Percentiles rank a stretch among this genome's conserved stretches.
These are phyloP conservation scores for Pelmatolapia mariae DNA, from an alignment of 2,113 vertebrate species.

Conservation along the genomic window DNA sequence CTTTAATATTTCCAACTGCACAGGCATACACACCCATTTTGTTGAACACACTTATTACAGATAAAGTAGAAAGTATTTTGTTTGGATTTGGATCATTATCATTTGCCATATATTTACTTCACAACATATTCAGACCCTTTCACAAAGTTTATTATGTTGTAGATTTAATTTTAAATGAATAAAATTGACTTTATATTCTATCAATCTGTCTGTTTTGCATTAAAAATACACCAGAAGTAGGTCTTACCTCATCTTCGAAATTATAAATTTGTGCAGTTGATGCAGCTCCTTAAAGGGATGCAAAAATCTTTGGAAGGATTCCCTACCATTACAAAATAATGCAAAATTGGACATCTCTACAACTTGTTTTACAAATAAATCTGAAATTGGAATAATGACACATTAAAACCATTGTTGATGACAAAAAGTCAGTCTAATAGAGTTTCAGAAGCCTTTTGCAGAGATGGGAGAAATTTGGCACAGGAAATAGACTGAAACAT, in stretches of 20 bases:
- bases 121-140: neutral
- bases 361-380: neutral
- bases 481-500: neutral
- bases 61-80: neutral
- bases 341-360: neutral
- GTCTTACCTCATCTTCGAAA: neutral
- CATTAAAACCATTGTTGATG: neutral
- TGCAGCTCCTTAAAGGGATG: neutral
- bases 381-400: neutral
- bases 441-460: neutral
- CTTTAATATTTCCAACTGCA: slow-evolving; percentile 31
- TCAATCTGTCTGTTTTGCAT: neutral
- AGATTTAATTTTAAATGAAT: neutral
- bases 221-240: neutral
- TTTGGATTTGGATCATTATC: neutral
- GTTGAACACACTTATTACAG: neutral
- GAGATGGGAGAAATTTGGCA: neutral
- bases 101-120: neutral
- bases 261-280: neutral
- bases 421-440: neutral
- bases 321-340: neutral
- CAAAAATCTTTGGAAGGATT: neutral
- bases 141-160: neutral
- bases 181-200: neutral
- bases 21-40: neutral